Evolutionary conservation across 37 sponge, comb jelly and placozoan species (phyloP).

Genomic region (Ephydatia muelleri): DNA sequence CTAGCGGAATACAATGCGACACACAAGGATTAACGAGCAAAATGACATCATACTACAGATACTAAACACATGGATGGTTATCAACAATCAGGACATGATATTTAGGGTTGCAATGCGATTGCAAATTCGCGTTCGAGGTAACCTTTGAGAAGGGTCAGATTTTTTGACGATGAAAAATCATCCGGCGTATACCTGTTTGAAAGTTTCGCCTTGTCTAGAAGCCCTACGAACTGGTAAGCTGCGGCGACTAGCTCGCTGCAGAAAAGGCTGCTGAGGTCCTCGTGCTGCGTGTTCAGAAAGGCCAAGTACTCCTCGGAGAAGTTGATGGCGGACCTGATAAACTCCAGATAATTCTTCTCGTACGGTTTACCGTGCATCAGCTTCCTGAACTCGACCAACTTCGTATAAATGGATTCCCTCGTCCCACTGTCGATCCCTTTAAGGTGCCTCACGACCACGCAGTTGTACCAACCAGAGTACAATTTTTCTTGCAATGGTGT

Average conservation of each 20-base stretch:
- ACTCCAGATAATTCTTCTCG: conserved; percentile 65
- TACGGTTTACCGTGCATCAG: conserved; percentile 66
- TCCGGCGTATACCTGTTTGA: conserved; percentile 72
- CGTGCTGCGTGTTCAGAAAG: conserved; percentile 45
- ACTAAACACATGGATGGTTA: no score
- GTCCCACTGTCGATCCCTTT: conserved; percentile 36
- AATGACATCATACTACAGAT: no score
- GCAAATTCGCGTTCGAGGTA: no score
- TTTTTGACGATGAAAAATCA: conserved; percentile 50
- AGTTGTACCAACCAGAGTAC: conserved; percentile 82
- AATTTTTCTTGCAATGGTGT: conserved; percentile 71
- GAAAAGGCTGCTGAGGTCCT: conserved; percentile 76
- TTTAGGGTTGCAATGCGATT: no score
- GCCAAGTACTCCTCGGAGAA: conserved; percentile 53
- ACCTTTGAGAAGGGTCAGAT: no score
- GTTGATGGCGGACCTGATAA: conserved; percentile 69
- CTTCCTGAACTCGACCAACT: conserved; percentile 52
- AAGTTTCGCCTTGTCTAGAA: conserved; percentile 30
- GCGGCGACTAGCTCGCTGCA: conserved; percentile 81
- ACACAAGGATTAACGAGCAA: no score
- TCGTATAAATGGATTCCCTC: conserved; percentile 49
- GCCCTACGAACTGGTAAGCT: conserved; percentile 63
- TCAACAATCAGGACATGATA: no score
- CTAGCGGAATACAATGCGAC: no score
- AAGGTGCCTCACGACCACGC: conserved; percentile 70